Evolutionary conservation across 2,797 vertebrate species (phyloP).

Genomic region (Dendrocincla fuliginosa): DNA sequence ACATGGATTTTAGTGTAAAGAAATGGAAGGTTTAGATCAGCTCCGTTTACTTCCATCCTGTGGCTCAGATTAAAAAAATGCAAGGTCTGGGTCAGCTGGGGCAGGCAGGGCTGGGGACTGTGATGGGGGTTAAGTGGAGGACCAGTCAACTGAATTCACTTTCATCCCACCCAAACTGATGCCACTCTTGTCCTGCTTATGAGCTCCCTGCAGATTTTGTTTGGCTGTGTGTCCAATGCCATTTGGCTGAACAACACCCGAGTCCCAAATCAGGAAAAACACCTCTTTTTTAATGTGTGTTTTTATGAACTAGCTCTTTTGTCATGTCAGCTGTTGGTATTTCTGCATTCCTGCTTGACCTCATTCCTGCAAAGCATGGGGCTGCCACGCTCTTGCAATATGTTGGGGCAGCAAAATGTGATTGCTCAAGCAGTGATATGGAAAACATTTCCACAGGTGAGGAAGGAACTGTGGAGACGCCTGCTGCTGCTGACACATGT

Average conservation of each 20-base stretch:
- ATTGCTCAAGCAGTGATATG: not conserved
- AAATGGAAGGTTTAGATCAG: not conserved
- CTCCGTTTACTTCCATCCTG: not conserved
- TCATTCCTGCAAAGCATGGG: not conserved
- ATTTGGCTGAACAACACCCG: not conserved
- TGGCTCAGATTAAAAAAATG: not conserved
- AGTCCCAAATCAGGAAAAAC: not conserved
- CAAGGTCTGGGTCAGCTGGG: not conserved
- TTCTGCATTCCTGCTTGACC: not conserved
- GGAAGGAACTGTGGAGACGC: not conserved
- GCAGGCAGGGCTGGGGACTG: not conserved
- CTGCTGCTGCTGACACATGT: not conserved
- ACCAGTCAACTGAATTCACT: not conserved
- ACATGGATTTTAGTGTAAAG: not conserved
- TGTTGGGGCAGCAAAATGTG: not conserved
- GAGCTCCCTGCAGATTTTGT: not conserved
- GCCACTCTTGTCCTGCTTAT: not conserved
- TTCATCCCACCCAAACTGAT: not conserved
- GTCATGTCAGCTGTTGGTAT: not conserved
- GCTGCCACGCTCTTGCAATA: accelerated
- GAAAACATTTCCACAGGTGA: not conserved
- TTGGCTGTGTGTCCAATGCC: not conserved
- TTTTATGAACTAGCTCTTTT: not conserved
- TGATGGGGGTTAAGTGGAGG: not conserved
- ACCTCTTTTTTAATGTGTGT: accelerated